Evolutionary conservation across 2,797 vertebrate genomes (phyloP).

Genomic region (Tokudaia muenninki): DNA sequence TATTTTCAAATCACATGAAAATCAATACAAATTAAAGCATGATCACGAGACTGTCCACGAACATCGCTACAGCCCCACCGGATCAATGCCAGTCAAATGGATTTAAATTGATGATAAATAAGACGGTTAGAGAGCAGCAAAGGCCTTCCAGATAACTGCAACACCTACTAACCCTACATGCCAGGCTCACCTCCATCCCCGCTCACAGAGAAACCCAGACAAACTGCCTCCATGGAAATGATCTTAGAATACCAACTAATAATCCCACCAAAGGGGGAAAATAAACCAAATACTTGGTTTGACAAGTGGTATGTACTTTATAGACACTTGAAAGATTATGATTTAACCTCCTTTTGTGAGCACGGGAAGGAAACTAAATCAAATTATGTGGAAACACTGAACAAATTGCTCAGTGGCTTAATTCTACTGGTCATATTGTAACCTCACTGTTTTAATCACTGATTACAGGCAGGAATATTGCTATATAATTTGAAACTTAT

Average conservation of each 20-base stretch:
- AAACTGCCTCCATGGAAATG: not conserved
- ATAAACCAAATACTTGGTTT: not conserved
- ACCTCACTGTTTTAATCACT: not conserved
- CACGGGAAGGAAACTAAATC: slow-evolving; percentile 15
- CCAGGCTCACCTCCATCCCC: not conserved
- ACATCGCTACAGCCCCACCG: not conserved
- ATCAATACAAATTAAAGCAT: slow-evolving; percentile 49
- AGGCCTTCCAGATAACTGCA: not conserved
- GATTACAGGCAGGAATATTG: not conserved
- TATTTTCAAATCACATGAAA: slow-evolving; percentile 51
- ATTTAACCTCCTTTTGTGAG: not conserved
- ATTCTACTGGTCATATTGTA: not conserved
- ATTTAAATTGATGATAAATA: not conserved
- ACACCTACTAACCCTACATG: not conserved
- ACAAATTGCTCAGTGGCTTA: slow-evolving; percentile 26
- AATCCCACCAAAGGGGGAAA: not conserved
- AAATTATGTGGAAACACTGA: not conserved
- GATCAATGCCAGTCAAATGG: slow-evolving; percentile 7
- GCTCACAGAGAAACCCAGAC: not conserved
- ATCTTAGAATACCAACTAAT: not conserved
- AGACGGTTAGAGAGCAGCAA: not conserved
- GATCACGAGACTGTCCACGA: slow-evolving; percentile 18
- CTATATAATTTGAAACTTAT: not conserved
- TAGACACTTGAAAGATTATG: not conserved
- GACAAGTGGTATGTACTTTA: not conserved